A percentile compares a stretch with the other conserved stretches of the same genome.
Evolutionary conservation across 2,888 invertebrate genomes (phyloP).

Genomic region (Lithophane socia): DNA sequence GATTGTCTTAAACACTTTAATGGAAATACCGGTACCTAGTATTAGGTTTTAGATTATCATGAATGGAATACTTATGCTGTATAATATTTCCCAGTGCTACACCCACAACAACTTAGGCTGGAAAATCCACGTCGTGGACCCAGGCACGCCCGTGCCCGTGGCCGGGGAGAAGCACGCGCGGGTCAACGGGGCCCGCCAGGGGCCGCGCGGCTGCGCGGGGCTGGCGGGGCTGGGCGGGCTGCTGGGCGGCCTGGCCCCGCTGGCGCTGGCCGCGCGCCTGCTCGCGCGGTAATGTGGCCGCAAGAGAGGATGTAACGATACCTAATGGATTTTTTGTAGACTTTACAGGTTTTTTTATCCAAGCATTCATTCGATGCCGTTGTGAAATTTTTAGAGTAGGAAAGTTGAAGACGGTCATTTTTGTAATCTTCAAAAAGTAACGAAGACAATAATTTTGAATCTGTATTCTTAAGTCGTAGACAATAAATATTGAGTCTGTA

Average conservation of each 20-base stretch:
- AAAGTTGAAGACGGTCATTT: conserved; percentile 6
- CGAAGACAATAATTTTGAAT: conserved; percentile 59
- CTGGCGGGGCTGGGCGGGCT: neutral
- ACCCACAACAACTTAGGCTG: conserved; percentile 97
- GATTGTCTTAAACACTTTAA: neutral
- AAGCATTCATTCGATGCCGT: conserved; percentile 15
- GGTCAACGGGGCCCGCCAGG: neutral
- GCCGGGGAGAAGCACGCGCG: conserved; percentile 75
- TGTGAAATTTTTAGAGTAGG: conserved; percentile 22
- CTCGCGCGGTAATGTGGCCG: conserved; percentile 41
- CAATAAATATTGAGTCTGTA: conserved; percentile 61
- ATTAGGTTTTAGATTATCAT: neutral
- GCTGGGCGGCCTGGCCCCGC: conserved; percentile 4
- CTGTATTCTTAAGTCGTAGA: conserved; percentile 54
- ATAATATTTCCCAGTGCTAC: conserved; percentile 93
- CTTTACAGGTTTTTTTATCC: conserved; percentile 41
- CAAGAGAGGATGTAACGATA: conserved; percentile 5
- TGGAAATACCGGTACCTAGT: neutral
- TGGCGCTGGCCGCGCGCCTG: conserved; percentile 6
- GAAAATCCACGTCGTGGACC: conserved; percentile 97
- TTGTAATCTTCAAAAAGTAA: conserved; percentile 23
- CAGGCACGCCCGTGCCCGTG: conserved; percentile 87
- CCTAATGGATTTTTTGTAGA: conserved; percentile 6
- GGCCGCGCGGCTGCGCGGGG: neutral
- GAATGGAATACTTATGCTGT: too few relatives aligned